These are phyloP conservation scores for rat (Rattus norvegicus) DNA, from an alignment of 2,113 vertebrate genomes.

Conservation along the genomic window GRCr8 NC_086021.1:121329001-121329500, in stretches of 20 bases:
- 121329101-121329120: neutral
- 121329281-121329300: conserved; percentile 23
- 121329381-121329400: conserved; percentile 15
- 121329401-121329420: conserved; percentile 36
- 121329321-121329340: conserved; percentile 45
- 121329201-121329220: neutral
- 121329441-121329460: conserved; percentile 33
- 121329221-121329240: neutral
- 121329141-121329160: neutral
- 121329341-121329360: conserved; percentile 11
- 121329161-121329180: no score
- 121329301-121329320: conserved; percentile 55
- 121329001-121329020: neutral
- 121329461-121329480: neutral
- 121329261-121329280: neutral
- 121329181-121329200: neutral
- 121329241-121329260: neutral
- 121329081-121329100: neutral
- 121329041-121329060: no score
- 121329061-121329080: neutral
- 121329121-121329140: neutral
- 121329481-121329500: conserved; percentile 46
- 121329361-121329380: conserved; percentile 27
- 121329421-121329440: conserved; percentile 50
- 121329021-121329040: neutral